These are phyloP conservation scores for Numida meleagris DNA, from an alignment of 2,113 vertebrate species.

Conservation along the genomic window DNA sequence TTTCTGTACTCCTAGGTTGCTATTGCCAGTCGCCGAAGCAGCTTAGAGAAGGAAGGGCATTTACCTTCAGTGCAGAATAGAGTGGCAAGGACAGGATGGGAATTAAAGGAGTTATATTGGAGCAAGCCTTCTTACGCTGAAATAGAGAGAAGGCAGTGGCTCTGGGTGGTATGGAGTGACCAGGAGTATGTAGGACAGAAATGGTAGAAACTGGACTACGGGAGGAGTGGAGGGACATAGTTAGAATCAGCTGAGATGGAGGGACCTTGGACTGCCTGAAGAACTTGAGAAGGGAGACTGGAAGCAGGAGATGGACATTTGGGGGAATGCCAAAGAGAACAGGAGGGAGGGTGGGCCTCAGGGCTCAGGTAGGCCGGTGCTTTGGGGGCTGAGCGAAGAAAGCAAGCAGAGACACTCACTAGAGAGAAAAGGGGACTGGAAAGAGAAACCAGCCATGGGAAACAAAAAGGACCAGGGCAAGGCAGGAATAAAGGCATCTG, in stretches of 20 bases:
- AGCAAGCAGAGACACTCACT: background rate
- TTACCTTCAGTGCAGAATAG: background rate
- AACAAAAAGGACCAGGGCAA: accelerated
- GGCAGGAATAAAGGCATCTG: background rate
- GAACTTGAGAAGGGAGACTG: background rate
- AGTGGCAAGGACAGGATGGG: background rate
- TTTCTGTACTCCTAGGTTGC: background rate
- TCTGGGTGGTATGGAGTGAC: background rate
- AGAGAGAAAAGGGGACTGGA: background rate
- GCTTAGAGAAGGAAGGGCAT: background rate
- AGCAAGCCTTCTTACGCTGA: background rate
- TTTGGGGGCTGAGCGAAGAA: background rate
- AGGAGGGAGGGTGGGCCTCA: background rate
- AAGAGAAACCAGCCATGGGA: background rate
- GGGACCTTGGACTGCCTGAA: background rate
- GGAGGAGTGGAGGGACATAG: background rate
- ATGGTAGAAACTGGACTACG: background rate
- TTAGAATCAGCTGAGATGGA: background rate
- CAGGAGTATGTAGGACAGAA: background rate
- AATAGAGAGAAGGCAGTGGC: background rate
- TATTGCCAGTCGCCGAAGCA: background rate
- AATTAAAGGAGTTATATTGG: background rate
- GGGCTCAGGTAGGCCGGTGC: background rate
- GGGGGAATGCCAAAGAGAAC: background rate
- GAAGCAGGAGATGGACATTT: background rate